A percentile compares a stretch with the other conserved stretches of the same genome.
Conservation (phyloP, 2,888 invertebrate genomes). For the Nephrotoma guestfalica region DNA sequence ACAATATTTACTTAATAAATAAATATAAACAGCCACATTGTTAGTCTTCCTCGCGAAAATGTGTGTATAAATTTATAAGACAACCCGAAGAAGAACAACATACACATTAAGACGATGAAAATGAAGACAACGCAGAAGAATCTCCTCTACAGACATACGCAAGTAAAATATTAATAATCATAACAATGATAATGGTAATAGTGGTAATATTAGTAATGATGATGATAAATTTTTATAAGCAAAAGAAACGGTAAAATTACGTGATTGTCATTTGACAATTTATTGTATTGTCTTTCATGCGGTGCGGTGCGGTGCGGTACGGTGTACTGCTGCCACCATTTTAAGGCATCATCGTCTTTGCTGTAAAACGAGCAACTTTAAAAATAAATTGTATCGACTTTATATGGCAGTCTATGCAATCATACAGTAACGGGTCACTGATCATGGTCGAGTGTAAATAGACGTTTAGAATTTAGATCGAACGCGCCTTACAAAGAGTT, state of each 20-base stretch:
- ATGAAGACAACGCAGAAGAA: neutral
- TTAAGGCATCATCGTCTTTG: neutral
- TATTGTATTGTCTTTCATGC: neutral
- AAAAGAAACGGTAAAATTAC: neutral
- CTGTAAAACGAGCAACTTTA: neutral
- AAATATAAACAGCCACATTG: neutral
- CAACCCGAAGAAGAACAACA: neutral
- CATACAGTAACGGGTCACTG: neutral
- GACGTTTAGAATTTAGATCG: neutral
- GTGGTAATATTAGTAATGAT: neutral
- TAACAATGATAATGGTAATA: neutral
- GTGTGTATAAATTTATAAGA: neutral
- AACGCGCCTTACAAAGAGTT: neutral
- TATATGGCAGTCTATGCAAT: neutral
- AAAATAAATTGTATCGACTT: neutral
- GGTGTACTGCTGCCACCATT: neutral
- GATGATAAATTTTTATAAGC: neutral
- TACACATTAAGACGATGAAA: neutral
- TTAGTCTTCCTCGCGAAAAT: neutral
- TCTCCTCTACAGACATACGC: neutral
- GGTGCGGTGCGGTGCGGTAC: neutral
- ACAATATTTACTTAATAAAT: neutral
- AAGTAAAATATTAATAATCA: neutral
- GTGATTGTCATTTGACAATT: neutral
- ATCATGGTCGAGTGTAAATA: neutral